A percentile compares a stretch with the other conserved stretches of the same genome.
phyloP scores from a whole-genome alignment of 2,797 vertebrate genomes.

The Coranthus polyacanthus region DNA sequence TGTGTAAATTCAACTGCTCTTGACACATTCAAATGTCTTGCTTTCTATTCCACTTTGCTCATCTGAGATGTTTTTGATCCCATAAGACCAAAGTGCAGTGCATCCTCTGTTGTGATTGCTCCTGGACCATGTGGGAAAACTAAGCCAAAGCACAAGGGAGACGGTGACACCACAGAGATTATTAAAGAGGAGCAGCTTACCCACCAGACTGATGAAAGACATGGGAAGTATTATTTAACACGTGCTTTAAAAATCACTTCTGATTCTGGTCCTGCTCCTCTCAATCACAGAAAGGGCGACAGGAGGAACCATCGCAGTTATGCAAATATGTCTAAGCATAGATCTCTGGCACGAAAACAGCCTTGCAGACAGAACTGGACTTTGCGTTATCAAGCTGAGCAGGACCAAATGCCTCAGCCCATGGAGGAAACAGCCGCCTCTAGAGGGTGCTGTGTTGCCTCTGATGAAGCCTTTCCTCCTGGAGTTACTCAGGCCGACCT shows the following conservation, averaged over 20 bases:
- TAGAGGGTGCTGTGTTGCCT: constrained; percentile 31
- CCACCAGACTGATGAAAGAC: constrained; percentile 1
- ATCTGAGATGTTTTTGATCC: constrained; percentile 26
- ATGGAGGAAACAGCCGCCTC: constrained; percentile 41
- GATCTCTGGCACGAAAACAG: constrained; percentile 28
- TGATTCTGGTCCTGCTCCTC: constrained; percentile 7
- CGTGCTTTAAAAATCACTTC: constrained; percentile 17
- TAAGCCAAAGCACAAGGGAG: constrained; percentile 20
- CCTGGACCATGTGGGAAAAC: constrained; percentile 52
- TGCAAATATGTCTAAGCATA: constrained; percentile 38
- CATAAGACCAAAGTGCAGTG: constrained; percentile 77
- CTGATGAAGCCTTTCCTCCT: constrained; percentile 1
- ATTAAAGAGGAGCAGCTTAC: constrained; percentile 39
- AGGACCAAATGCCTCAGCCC: background rate
- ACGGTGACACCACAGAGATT: constrained; percentile 19
- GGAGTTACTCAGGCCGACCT: constrained; percentile 9
- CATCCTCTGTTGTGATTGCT: constrained; percentile 65
- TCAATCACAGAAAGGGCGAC: constrained; percentile 6
- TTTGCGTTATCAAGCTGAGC: background rate
- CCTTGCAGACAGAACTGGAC: constrained; percentile 11
- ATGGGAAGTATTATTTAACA: constrained; percentile 20
- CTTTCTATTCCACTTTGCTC: background rate
- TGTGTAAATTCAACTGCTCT: background rate
- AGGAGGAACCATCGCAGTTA: constrained; percentile 16
- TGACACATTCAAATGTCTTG: background rate